Conservation (phyloP, 2,888 invertebrate genomes). For the Stenodema calcarata region DNA sequence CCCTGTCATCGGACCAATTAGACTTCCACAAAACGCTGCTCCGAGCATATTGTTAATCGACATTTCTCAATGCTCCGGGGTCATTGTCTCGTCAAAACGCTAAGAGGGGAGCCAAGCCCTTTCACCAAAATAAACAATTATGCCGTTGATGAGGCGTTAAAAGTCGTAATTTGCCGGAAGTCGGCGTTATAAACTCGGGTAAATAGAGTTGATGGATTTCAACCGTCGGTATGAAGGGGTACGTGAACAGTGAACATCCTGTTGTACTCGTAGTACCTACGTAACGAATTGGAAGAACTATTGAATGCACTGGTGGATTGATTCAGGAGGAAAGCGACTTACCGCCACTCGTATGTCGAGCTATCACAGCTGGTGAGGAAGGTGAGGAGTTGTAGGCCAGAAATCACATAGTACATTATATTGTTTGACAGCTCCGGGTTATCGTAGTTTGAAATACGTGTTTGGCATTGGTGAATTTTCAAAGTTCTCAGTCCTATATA, state of each 20-base stretch:
- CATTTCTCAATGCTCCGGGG: neutral
- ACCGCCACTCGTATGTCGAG: too few species aligned
- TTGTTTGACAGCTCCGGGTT: too few species aligned
- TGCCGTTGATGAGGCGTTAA: constrained; percentile 20
- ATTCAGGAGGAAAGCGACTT: too few species aligned
- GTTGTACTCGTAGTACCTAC: neutral
- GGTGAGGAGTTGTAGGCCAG: too few species aligned
- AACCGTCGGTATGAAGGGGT: neutral
- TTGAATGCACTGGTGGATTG: too few species aligned
- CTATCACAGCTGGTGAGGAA: too few species aligned
- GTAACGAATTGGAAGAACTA: too few species aligned
- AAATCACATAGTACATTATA: too few species aligned
- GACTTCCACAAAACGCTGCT: neutral
- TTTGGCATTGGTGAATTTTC: too few species aligned
- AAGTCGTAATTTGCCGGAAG: constrained; percentile 18
- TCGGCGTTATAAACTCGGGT: neutral
- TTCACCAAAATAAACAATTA: constrained; percentile 11
- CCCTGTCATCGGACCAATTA: neutral
- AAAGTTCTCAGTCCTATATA: too few species aligned
- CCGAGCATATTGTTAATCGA: constrained; percentile 4
- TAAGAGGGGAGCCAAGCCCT: neutral
- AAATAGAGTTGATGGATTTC: neutral
- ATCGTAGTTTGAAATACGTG: too few species aligned
- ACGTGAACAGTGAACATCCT: neutral
- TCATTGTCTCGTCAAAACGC: neutral